phyloP scores from a whole-genome alignment of 2,113 vertebrate species.

The Corapipo altera region DNA sequence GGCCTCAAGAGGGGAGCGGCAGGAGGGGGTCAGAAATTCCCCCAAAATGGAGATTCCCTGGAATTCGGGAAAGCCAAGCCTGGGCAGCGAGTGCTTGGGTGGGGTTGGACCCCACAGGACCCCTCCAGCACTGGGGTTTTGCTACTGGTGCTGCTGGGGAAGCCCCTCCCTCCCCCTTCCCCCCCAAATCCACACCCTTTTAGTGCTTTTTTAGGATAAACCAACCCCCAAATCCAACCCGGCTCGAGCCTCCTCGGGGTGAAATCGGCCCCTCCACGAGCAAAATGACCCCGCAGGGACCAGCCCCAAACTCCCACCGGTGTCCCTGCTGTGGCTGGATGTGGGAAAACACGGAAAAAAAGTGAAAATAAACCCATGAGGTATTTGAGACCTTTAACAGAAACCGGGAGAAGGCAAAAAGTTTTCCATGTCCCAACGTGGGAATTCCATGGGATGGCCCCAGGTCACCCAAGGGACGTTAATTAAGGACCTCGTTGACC shows the following conservation, averaged over 20 bases:
- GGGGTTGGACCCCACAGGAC: not conserved
- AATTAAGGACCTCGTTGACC: not conserved
- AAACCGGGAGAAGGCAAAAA: not conserved
- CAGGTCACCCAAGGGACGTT: rapidly evolving
- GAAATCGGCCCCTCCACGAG: rapidly evolving
- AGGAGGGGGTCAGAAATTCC: not conserved
- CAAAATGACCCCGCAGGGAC: not conserved
- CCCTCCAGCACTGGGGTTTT: not conserved
- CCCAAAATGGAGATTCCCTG: not conserved
- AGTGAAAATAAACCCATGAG: not conserved
- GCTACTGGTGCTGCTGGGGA: not conserved
- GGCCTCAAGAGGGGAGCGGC: not conserved
- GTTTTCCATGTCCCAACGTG: rapidly evolving
- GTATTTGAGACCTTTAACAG: not conserved
- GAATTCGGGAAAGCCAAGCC: not conserved
- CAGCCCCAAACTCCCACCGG: no score
- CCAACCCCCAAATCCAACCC: not conserved
- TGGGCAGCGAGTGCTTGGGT: no score
- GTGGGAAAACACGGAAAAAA: no score
- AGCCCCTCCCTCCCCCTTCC: not conserved
- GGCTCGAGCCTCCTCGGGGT: not conserved
- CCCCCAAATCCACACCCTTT: not conserved
- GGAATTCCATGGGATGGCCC: not conserved
- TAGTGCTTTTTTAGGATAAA: not conserved
- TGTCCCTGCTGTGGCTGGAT: not conserved